phyloP scores from a whole-genome alignment of 1,140 invertebrate species.

The Ceratitis capitata region DNA sequence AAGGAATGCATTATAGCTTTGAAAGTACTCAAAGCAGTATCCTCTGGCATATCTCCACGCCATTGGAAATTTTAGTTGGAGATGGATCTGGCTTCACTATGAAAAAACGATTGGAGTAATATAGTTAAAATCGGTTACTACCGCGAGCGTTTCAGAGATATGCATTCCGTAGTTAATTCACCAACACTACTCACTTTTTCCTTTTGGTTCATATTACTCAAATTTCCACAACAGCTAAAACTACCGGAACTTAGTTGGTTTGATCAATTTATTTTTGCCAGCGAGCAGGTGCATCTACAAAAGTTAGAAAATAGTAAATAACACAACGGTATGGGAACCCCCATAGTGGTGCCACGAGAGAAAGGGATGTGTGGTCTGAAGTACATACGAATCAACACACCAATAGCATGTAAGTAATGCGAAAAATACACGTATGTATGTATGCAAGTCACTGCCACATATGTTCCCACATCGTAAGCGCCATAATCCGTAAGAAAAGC shows the following conservation, averaged over 20 bases:
- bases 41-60: too few species aligned
- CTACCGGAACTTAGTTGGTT: neutral
- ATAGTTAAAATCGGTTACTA: too few species aligned
- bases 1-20: too few species aligned
- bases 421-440: neutral
- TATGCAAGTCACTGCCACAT: neutral
- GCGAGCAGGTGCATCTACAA: neutral
- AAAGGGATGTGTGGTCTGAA: neutral
- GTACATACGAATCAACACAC: neutral
- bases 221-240: neutral
- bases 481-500: neutral
- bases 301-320: neutral
- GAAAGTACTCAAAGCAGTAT: too few species aligned
- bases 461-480: neutral
- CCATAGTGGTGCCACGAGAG: neutral
- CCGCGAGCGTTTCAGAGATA: too few species aligned
- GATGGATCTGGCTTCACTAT: too few species aligned
- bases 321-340: too few species aligned
- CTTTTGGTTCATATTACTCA: too few species aligned
- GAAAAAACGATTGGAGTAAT: too few species aligned
- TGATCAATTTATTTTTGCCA: constrained; percentile 14
- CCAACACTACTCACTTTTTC: too few species aligned
- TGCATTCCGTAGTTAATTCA: too few species aligned
- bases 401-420: neutral
- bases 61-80: too few species aligned